Percentiles rank a stretch among this genome's conserved stretches.
Evolutionary conservation across 2,888 invertebrate species (phyloP).

Genomic region (Platycheirus rosarum): DNA sequence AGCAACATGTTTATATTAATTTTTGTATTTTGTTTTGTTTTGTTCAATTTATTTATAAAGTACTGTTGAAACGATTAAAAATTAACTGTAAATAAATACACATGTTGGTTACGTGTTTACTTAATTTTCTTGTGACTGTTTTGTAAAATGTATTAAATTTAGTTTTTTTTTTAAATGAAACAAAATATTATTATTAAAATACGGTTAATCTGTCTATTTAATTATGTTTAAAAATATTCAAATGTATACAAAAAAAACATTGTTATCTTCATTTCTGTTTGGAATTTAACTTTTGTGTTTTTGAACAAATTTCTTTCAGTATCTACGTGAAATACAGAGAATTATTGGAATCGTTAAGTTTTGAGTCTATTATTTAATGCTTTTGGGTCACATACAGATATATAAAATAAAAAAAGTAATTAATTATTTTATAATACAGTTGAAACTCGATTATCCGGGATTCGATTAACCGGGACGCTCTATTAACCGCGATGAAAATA

Average conservation of each 20-base stretch:
- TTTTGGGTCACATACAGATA: too few species aligned
- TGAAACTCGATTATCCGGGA: too few species aligned
- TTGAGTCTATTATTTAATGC: conserved; percentile 6
- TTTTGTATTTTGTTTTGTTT: background rate
- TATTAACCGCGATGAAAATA: too few species aligned
- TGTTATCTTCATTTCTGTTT: background rate
- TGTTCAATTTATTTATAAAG: background rate
- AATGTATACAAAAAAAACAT: conserved; percentile 5
- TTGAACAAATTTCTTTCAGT: conserved; percentile 45
- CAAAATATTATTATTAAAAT: conserved; percentile 2
- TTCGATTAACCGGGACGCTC: too few species aligned
- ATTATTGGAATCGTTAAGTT: conserved; percentile 65
- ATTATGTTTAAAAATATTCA: conserved; percentile 26
- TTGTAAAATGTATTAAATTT: background rate
- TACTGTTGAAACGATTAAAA: background rate
- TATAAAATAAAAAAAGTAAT: too few species aligned
- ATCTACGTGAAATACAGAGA: conserved; percentile 66
- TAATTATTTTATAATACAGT: too few species aligned
- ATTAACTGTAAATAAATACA: conserved; percentile 12
- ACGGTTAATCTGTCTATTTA: conserved; percentile 62
- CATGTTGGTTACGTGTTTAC: background rate
- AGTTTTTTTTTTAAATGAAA: conserved; percentile 8
- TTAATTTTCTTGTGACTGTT: background rate
- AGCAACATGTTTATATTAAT: conserved; percentile 23
- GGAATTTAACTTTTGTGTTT: conserved; percentile 28